Evolutionary conservation across 2,888 invertebrate species (phyloP), one percentile per base, ranked within the genome.

Genomic region (Nomada ferruginata): DNA sequence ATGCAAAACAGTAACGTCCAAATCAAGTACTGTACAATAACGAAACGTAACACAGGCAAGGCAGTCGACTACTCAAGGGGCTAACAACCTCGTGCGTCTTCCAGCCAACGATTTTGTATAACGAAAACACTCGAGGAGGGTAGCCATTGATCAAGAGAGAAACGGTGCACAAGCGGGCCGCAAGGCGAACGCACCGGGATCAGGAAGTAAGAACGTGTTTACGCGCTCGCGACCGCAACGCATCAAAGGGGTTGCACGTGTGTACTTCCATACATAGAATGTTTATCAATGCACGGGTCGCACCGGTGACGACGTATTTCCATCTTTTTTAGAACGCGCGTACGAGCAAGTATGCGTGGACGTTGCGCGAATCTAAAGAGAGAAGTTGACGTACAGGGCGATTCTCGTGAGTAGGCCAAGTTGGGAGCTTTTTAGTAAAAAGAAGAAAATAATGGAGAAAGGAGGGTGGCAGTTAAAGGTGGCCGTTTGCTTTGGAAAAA

Each of bases 201-300:
- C 79, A 79, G 79, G 79, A 79, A 70, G 74, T 65, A 79, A 66
- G 65, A 79, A 77, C 77, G 66, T 77, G 79, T 71, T 79, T 82
- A 73, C 57, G 50, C 42, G 63, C 47, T 66, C 53, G 81, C 68
- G 71, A 82, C 74, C 74, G 71, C 71, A 79, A 53, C 71, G 79
- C 59, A n/a, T 70, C 75, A 70, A 73, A 82, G 75, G 65, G 79
- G 79, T 79, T 66, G 70, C 74, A 75, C 75, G 55, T 60, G 79
- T 65, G 60, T 71, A 71, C 66, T 71, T 55, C 66, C 74, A 74
- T 70, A 52, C 57, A 36, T 29, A 29, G 61, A 84, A 73, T 75
- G 68, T 61, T 63, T 74, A 82, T 71, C 75, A 50, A 79, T 65
- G 64, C 75, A 42, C 59, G 52, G 26, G 44, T 42, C 55, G 64